phyloP scores from a whole-genome alignment of 2,113 vertebrate species.

The Phalacrocorax carbo region DNA sequence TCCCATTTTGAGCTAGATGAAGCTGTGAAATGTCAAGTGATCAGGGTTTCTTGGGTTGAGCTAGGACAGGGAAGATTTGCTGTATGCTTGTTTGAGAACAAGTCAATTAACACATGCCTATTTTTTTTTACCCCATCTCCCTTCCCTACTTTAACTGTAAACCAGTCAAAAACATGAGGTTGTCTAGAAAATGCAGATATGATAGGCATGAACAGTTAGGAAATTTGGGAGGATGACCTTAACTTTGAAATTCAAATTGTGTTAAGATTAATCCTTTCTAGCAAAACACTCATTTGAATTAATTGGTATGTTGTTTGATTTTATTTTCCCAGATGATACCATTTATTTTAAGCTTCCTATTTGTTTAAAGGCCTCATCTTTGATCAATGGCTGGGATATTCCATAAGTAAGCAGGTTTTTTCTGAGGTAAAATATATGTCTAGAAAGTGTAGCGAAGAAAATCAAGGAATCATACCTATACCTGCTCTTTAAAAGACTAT shows the following conservation, averaged over 20 bases:
- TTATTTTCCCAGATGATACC: neutral
- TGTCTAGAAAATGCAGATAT: neutral
- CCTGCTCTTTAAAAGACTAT: slow-evolving; percentile 48
- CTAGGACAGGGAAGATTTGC: neutral
- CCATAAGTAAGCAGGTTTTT: neutral
- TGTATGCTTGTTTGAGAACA: neutral
- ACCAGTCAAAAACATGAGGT: neutral
- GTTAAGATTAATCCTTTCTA: slow-evolving; percentile 15
- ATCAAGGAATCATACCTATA: slow-evolving; percentile 22
- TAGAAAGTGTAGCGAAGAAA: slow-evolving; percentile 3
- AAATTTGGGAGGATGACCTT: neutral
- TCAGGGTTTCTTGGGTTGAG: neutral
- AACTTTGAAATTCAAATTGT: slow-evolving; percentile 11
- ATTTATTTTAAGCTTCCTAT: slow-evolving; percentile 15
- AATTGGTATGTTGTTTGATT: neutral
- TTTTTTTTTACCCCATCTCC: neutral
- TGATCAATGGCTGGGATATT: slow-evolving; percentile 14
- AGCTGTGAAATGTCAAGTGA: neutral
- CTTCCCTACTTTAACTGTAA: neutral
- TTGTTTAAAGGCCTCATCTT: slow-evolving; percentile 2
- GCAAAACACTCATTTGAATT: neutral
- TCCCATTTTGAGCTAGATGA: neutral
- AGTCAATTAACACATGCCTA: neutral
- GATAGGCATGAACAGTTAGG: neutral
- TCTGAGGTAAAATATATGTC: neutral